These are phyloP conservation scores for Horisme vitalbata DNA, from an alignment of 2,888 invertebrate species.

Conservation along the genomic window DNA sequence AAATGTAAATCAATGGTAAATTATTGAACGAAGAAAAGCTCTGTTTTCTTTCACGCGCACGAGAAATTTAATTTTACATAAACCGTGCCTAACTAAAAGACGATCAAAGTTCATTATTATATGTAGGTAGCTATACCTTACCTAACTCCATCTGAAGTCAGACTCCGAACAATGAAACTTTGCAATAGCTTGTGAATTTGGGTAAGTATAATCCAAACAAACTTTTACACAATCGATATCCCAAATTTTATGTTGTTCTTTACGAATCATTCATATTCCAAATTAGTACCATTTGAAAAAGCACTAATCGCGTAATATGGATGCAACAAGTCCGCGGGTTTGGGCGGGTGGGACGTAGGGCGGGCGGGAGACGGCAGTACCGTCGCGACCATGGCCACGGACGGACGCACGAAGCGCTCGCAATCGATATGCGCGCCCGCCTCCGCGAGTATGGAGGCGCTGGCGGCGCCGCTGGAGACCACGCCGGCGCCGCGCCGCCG, in stretches of 20 bases:
- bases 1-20: constrained; percentile 32
- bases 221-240: neutral
- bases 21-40: constrained; percentile 24
- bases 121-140: no score
- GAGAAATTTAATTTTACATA: constrained; percentile 16
- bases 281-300: constrained; percentile 62
- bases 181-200: no score
- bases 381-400: constrained; percentile 84
- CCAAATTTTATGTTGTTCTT: constrained; percentile 19
- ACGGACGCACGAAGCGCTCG: constrained; percentile 87
- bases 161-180: constrained; percentile 1
- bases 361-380: constrained; percentile 60
- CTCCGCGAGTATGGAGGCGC: constrained; percentile 86
- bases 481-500: constrained; percentile 84
- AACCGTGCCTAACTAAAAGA: neutral
- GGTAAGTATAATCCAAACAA: neutral
- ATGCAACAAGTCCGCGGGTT: constrained; percentile 72
- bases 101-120: neutral
- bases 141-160: no score
- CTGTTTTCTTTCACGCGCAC: constrained; percentile 26
- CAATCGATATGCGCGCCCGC: constrained; percentile 89
- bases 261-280: constrained; percentile 42
- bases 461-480: constrained; percentile 79
- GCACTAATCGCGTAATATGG: constrained; percentile 55
- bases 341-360: constrained; percentile 35